Percentiles rank a stretch among this genome's conserved stretches.
These are phyloP conservation scores for Nicator chloris DNA, from an alignment of 2,113 vertebrate species.

Conservation along the genomic window DNA sequence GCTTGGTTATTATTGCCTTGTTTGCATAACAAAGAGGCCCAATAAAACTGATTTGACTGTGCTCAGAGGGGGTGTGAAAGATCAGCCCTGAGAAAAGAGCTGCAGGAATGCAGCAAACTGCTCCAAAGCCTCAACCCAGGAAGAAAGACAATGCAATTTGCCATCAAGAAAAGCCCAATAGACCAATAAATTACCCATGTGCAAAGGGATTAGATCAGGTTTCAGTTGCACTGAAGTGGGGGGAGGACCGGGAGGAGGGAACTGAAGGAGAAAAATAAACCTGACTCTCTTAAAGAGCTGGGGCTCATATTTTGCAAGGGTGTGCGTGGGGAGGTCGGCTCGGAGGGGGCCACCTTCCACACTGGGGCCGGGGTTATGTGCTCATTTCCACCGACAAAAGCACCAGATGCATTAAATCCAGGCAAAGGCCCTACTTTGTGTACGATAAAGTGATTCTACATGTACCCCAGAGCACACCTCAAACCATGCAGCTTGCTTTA, in stretches of 20 bases:
- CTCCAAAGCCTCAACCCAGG: slow-evolving; percentile 68
- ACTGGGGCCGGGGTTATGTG: not conserved
- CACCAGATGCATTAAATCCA: not conserved
- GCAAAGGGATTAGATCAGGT: slow-evolving; percentile 85
- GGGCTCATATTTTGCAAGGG: slow-evolving; percentile 40
- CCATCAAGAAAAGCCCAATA: slow-evolving; percentile 83
- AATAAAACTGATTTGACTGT: slow-evolving; percentile 73
- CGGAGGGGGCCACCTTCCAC: not conserved
- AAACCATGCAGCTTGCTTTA: not conserved
- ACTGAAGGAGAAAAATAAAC: slow-evolving; percentile 46
- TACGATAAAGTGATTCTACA: not conserved
- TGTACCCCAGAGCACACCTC: not conserved
- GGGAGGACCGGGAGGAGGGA: slow-evolving; percentile 37
- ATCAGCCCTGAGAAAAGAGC: slow-evolving; percentile 65
- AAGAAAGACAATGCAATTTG: slow-evolving; percentile 88
- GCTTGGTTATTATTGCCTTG: slow-evolving; percentile 70
- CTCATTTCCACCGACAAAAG: not conserved
- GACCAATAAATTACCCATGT: slow-evolving; percentile 86
- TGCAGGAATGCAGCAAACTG: slow-evolving; percentile 66
- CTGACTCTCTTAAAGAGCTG: slow-evolving; percentile 77
- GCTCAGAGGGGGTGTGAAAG: slow-evolving; percentile 69
- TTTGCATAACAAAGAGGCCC: slow-evolving; percentile 80
- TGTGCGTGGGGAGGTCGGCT: not conserved
- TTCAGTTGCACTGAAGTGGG: slow-evolving; percentile 72
- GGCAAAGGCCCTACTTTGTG: not conserved